Base-by-base conservation (phyloP, 1,140 invertebrate species). In the Trachymyrmex cornetzi region DNA sequence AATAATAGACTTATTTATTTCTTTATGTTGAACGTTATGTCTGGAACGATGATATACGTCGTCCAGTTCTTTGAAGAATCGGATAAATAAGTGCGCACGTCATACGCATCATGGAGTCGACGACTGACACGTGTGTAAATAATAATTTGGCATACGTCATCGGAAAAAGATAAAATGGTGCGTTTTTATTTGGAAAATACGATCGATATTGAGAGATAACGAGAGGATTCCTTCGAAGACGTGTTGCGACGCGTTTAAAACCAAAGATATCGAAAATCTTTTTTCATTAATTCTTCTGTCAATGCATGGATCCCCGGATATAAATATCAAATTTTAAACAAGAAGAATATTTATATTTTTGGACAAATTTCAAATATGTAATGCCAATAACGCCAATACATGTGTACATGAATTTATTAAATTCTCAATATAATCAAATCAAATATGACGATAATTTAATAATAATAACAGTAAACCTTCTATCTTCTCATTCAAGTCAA, bases 1-100 rank as follows among this genome's bases (percentile, higher is more conserved):
- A 84, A 84, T 84, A 84, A 82, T 74, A 19, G 22, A 4, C n/a
- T 74, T 84, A 84, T 84, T 84, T 84, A 74, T 84, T 74, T 77
- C 44, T 63, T 66, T 16, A 12, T 16, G 34, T 38, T 38, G 24
- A 50, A 38, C 22, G 34, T 67, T 55, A 34, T n/a, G 63, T 72
- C 30, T 44, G 27, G 14, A n/a, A 55, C 61, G 48, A 5, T 27
- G 77, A 69, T 57, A 22, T 14, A 44, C 19, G 50, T 14, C 11
- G 34, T 57, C 22, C 30, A 27, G 3, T 59, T 16, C 66, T 82
- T 59, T 82, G 53, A 85, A 85, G 72, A 74, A 77, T 66, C 30
- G 38, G 12, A 84, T 48, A 59, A 16, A 34, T 50, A 63, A 59
- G 69, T 50, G 44, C 48, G 48, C 9, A 38, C 71, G 81, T 63